Evolutionary conservation across 2,113 vertebrate species (phyloP), one percentile per base, ranked within the genome.

Genomic region (Archilochus colubris): DNA sequence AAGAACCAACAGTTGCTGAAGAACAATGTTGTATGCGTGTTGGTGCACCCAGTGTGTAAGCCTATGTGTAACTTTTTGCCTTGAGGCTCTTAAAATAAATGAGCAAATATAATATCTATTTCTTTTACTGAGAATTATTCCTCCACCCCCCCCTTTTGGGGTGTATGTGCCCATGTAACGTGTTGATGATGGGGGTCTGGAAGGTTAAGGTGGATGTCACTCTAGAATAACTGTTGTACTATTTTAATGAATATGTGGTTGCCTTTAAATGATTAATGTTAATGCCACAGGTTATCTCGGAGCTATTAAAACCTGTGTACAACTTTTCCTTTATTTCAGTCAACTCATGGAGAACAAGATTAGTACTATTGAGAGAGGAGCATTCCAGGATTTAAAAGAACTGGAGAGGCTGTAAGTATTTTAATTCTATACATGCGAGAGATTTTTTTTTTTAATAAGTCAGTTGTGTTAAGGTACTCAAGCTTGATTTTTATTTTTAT

Each of bases 321-420:
- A 38, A 87, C 95, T 63, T 25, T 57, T 97, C 97, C 83, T 97
- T 4, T 88, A 78, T 98, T 98, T 95, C 98, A 99, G 99, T 97
- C 99, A 99, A 97, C 98, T 99, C 75, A 99, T 99, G 99, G 99
- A 99, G 97, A 99, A 99, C 97, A 99, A 98, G 98, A 99, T 99
- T 96, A 99, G 97, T 94, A 98, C 98, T 58, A 99, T 99, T 14
- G 99, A 99, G 96, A 98, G 99, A 95, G 99, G 99, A 97, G 99
- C 99, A 57, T 99, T 99, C 97, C 99, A 99, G 97, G 99, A 99
- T 97, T 97, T 99, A 94, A 99, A 99, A 97, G 99, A 99, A 93
- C 98, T 99, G 96, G 99, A 99, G 96, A 98, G 99, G 97, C 98
- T 99, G 99, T 99, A 97, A 99, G 99, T 99, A 97, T 97, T 95